These are phyloP conservation scores for Trogon surrucura DNA, from an alignment of 2,113 vertebrate genomes.

Conservation along the genomic window DNA sequence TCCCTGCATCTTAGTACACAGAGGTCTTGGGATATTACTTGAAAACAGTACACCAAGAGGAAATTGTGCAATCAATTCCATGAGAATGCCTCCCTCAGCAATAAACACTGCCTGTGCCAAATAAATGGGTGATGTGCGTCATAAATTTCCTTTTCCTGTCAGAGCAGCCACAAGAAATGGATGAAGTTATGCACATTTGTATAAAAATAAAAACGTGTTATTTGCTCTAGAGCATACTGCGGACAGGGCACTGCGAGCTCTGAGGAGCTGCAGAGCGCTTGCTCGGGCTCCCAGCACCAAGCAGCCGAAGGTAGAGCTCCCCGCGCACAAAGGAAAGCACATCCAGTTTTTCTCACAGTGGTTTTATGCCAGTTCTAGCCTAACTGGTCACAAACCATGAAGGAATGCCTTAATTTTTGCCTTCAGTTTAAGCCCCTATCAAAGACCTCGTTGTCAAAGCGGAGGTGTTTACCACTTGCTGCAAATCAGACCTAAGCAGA, in stretches of 20 bases:
- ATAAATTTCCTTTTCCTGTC: conserved; percentile 71
- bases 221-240: conserved; percentile 3
- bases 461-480: neutral
- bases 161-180: conserved; percentile 59
- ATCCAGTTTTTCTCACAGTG: neutral
- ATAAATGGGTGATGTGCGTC: conserved; percentile 68
- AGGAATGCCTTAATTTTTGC: neutral
- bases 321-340: neutral
- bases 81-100: conserved; percentile 57
- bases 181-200: conserved; percentile 69
- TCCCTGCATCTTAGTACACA: conserved; percentile 44
- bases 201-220: conserved; percentile 68
- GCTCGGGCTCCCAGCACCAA: neutral
- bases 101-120: conserved; percentile 67
- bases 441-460: neutral
- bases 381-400: neutral
- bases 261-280: neutral
- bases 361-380: neutral
- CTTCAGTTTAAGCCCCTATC: neutral
- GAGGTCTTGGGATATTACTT: conserved; percentile 59
- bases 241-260: neutral
- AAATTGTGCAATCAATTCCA: conserved; percentile 72
- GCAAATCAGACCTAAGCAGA: neutral
- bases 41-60: conserved; percentile 65
- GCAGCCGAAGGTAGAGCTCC: neutral